phyloP scores from a whole-genome alignment of 1,140 invertebrate species.

The Asbolus verrucosus region DNA sequence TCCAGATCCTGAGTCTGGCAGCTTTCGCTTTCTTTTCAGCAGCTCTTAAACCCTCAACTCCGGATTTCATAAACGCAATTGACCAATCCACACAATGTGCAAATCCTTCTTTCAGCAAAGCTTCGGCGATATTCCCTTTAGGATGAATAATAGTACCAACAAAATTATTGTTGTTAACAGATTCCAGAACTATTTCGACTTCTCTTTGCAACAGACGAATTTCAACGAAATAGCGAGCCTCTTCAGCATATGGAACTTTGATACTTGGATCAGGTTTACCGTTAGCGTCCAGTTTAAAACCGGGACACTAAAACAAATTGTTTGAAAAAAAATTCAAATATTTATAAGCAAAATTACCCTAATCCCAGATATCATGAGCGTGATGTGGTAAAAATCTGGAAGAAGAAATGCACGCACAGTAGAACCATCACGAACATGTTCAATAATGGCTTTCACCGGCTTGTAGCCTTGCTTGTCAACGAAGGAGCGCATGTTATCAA shows the following conservation, averaged over 20 bases:
- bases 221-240: conserved; percentile 93
- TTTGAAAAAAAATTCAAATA: conserved; percentile 37
- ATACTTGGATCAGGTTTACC: conserved; percentile 73
- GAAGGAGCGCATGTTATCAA: conserved; percentile 86
- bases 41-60: conserved; percentile 83
- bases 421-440: conserved; percentile 96
- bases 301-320: conserved; percentile 73
- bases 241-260: conserved; percentile 77
- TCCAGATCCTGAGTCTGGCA: conserved; percentile 84
- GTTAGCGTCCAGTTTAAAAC: conserved; percentile 77
- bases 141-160: conserved; percentile 96
- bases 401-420: conserved; percentile 91
- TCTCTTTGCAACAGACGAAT: conserved; percentile 91
- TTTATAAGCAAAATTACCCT: conserved; percentile 69
- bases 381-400: conserved; percentile 90
- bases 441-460: conserved; percentile 88
- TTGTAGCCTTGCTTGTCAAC: conserved; percentile 85
- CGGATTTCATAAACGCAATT: conserved; percentile 86
- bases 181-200: conserved; percentile 92
- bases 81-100: conserved; percentile 99
- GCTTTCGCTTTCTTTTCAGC: conserved; percentile 92
- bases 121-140: conserved; percentile 94
- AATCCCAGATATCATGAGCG: conserved; percentile 95
- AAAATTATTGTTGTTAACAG: conserved; percentile 92
- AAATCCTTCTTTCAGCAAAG: conserved; percentile 83